These are phyloP conservation scores for Podiceps cristatus DNA, from an alignment of 2,113 vertebrate species.

Conservation along the genomic window DNA sequence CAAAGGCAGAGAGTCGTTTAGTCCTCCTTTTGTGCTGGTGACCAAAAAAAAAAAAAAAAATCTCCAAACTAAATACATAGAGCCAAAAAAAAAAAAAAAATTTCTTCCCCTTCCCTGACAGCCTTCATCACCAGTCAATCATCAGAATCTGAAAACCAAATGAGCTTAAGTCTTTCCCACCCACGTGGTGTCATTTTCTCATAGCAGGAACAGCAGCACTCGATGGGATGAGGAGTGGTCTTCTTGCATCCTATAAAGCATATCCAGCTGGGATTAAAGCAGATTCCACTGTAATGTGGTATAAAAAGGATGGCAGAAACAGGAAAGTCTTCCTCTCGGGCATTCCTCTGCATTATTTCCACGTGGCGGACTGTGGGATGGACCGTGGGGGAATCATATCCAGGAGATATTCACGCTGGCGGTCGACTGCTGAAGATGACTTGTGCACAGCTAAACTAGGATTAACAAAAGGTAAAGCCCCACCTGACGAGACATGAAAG, in stretches of 20 bases:
- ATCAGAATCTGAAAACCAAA: conserved; percentile 27
- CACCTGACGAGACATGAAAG: conserved; percentile 73
- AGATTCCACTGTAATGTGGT: conserved; percentile 52
- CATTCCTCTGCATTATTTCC: conserved; percentile 87
- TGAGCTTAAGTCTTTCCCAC: neutral
- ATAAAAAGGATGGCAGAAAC: conserved; percentile 52
- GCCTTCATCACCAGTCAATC: conserved; percentile 1
- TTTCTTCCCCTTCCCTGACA: conserved; percentile 47
- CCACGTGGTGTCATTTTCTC: neutral
- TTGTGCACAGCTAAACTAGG: conserved; percentile 92
- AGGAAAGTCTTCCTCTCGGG: conserved; percentile 53
- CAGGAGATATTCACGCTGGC: conserved; percentile 97
- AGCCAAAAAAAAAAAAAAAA: conserved; percentile 9
- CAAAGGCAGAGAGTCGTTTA: conserved; percentile 34
- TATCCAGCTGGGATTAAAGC: conserved; percentile 73
- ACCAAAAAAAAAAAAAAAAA: neutral
- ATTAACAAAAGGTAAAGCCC: conserved; percentile 92
- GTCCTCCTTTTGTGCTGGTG: conserved; percentile 76
- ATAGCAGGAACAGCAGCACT: conserved; percentile 10
- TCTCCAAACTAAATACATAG: conserved; percentile 18
- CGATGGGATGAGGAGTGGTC: conserved; percentile 27
- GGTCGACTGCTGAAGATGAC: conserved; percentile 88
- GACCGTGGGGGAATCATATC: conserved; percentile 98
- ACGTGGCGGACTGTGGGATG: conserved; percentile 94
- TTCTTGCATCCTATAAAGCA: conserved; percentile 45